Evolutionary conservation across 2,797 vertebrate genomes (phyloP).

Genomic region (Loris lydekkerianus): DNA sequence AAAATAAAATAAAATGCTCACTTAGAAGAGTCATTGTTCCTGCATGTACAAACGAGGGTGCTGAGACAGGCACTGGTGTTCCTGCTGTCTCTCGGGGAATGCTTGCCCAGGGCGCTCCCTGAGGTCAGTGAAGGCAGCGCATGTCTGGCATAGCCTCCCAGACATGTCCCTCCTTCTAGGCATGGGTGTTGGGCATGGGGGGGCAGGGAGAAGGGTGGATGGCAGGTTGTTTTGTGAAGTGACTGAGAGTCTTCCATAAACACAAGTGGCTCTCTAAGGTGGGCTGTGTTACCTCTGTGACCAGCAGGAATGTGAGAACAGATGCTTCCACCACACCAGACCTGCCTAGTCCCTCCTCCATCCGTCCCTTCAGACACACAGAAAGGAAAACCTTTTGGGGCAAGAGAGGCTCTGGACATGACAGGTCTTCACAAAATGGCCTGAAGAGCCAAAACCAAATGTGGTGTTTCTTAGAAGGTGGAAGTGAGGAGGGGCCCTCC

Average conservation of each 20-base stretch:
- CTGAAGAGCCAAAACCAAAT: not conserved
- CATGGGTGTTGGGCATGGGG: too few relatives aligned
- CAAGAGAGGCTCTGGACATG: not conserved
- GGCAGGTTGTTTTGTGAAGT: not conserved
- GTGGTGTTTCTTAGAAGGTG: not conserved
- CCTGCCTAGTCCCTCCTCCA: accelerated
- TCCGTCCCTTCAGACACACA: not conserved
- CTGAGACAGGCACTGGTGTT: accelerated
- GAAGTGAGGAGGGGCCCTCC: too few relatives aligned
- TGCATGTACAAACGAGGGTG: accelerated
- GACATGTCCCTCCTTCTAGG: not conserved
- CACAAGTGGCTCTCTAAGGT: not conserved
- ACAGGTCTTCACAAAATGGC: not conserved
- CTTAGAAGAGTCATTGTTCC: too few relatives aligned
- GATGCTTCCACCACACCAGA: too few relatives aligned
- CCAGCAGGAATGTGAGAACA: not conserved
- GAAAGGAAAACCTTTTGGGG: not conserved
- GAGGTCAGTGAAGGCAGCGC: accelerated
- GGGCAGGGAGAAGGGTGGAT: not conserved
- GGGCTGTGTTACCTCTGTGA: not conserved
- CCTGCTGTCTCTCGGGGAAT: too few relatives aligned
- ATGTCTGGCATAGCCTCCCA: not conserved
- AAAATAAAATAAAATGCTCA: not conserved
- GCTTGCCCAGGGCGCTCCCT: accelerated
- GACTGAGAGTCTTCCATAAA: not conserved